Percentiles rank a stretch among this genome's conserved stretches.
phyloP scores from a whole-genome alignment of 2,888 invertebrate genomes.

The Proisotoma minuta region DNA sequence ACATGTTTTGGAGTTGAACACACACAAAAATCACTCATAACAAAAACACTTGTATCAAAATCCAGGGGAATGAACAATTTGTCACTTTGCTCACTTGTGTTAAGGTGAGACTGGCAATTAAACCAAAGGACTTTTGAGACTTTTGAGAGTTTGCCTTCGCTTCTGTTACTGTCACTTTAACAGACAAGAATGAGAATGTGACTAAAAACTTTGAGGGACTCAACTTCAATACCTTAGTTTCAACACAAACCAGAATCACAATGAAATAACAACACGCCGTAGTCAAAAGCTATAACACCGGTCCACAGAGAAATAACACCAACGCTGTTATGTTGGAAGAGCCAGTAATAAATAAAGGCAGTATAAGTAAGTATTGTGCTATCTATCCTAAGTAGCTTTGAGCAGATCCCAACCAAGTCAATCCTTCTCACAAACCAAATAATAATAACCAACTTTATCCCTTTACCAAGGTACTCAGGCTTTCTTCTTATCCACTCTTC shows the following conservation, averaged over 20 bases:
- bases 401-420: too few species aligned
- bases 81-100: neutral
- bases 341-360: too few species aligned
- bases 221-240: neutral
- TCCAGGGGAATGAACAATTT: too few species aligned
- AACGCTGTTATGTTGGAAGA: too few species aligned
- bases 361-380: too few species aligned
- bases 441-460: neutral
- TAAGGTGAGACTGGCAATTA: neutral
- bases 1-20: too few species aligned
- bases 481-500: neutral
- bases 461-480: neutral
- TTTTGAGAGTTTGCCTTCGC: neutral
- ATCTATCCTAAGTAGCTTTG: too few species aligned
- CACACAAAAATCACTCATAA: too few species aligned
- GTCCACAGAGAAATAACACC: too few species aligned
- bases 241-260: neutral
- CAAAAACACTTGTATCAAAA: too few species aligned
- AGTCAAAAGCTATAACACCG: too few species aligned
- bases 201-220: slow-evolving; percentile 7
- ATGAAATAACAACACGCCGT: neutral
- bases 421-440: neutral
- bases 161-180: slow-evolving; percentile 3
- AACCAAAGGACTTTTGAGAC: neutral
- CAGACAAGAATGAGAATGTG: slow-evolving; percentile 8